Evolutionary conservation across 2,113 vertebrate species (phyloP), one percentile per base, ranked within the genome.

Genomic region (Ifrita kowaldi): DNA sequence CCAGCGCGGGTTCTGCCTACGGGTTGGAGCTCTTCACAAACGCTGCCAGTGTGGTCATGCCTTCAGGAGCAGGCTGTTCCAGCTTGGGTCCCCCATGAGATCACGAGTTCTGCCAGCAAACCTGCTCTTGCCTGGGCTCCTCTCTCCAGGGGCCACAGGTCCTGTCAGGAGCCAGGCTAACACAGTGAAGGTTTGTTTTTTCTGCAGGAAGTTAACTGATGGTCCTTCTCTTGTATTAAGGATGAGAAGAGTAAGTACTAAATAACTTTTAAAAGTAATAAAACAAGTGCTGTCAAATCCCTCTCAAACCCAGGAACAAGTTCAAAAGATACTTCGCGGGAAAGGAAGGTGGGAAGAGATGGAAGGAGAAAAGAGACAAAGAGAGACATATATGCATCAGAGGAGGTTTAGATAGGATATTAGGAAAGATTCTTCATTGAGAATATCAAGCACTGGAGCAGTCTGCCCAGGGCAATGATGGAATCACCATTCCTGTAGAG

Each of bases 11-110:
- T 41, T 24, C 5, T 46, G 12, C 14, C 33, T 65, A 9, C 3
- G 14, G 59, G 10, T 1, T 46, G 16, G 50, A 46, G 20, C 4
- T 30, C 44, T 28, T 67, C 77, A 27, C 32, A 50, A 32, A 41
- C n/a, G 3, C 19, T 39, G 7, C 23, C 47, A 27, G 28, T 0
- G 0, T 28, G 28, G n/a, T 2, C 3, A 4, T 0, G 0, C 17
- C 18, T 44, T 22, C 39, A 47, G 50, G 59, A 65, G 3, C 20
- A 35, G 30, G 24, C 42, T 73, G 60, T 15, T 59, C 6, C 44
- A 28, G 22, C 13, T 10, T 39, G 19, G 20, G 4, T 11, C 3
- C 15, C 27, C 19, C 18, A 1, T 2, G 33, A 15, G 11, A 37
- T 52, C 17, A 27, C 0, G 0, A 44, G 7, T 33, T 27, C 32